Conservation (phyloP, 2,888 invertebrate species). For the Polymixis flavicincta region DNA sequence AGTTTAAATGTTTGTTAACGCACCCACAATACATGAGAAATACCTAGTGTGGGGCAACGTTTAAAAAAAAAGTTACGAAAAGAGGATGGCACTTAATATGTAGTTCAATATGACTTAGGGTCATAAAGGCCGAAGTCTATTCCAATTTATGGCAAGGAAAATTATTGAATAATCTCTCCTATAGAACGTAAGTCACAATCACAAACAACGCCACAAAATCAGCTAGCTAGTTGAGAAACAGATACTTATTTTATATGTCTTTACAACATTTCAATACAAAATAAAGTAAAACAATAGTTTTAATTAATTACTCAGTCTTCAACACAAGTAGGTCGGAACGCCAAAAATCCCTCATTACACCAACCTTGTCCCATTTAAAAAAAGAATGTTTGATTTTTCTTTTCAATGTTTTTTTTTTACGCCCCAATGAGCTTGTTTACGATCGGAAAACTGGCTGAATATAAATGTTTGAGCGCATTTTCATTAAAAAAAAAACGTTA, state of each 20-base stretch:
- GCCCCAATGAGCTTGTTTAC: conserved; percentile 59
- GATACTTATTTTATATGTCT: not conserved
- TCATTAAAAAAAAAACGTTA: conserved; percentile 24
- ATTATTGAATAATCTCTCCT: not conserved
- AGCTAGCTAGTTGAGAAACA: not conserved
- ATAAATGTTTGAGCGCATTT: conserved; percentile 39
- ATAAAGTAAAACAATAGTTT: conserved; percentile 32
- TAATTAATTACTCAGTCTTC: conserved; percentile 30
- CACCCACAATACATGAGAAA: too few species aligned
- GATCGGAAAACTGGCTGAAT: conserved; percentile 46
- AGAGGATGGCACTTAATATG: not conserved
- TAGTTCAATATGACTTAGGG: not conserved
- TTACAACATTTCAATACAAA: not conserved
- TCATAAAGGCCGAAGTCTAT: not conserved
- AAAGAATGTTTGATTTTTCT: conserved; percentile 46
- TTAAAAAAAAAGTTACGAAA: not conserved
- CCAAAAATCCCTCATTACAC: conserved; percentile 34
- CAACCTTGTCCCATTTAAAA: conserved; percentile 65
- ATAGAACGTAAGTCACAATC: not conserved
- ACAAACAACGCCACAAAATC: not conserved
- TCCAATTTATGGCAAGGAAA: not conserved
- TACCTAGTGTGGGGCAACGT: too few species aligned
- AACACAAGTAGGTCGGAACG: conserved; percentile 36
- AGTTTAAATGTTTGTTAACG: too few species aligned
- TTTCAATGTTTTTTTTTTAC: conserved; percentile 47